Base-by-base conservation (phyloP, 2,888 invertebrate genomes). In the Falcaria lacertinaria region DNA sequence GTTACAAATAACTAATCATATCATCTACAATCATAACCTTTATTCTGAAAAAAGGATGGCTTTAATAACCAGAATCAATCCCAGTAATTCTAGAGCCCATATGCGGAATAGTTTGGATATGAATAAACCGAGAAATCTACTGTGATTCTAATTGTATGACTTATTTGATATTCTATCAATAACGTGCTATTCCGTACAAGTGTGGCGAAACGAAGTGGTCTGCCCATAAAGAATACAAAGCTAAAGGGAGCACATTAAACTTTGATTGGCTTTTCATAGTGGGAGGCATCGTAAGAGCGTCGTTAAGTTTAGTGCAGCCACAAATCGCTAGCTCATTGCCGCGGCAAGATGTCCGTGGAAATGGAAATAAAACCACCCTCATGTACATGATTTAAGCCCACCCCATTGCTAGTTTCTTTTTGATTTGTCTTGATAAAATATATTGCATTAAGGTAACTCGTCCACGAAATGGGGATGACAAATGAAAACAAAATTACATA, bases 191-290 rank as follows among this genome's bases (percentile, higher is more conserved):
- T 11, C 3, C 7, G 28, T 28, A 11, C 28, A 11, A 28, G 28
- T 57, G 52, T 57, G 52, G 48, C 48, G 48, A 50, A 45, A 51
- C 54, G 54, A 46, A 52, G 44, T 52, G 49, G 57, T 64, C 56
- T 64, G 56, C 64, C 62, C 64, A 66, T 66, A 65, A 64, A 69
- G 60, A 61, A 64, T 62, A 52, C 47, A 49, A 56, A 65, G 59
- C 65, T 71, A 66, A 74, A 64, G 62, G 67, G 67, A 52, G 56
- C 52, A 50, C 72, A 74, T 80, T 80, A 82, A 80, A 80, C 63
- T 83, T 82, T 83, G 80, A 85, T 83, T 80, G 75, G 69, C 69
- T 79, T 80, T 79, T 83, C 81, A 81, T 80, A 79, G 76, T 69
- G 69, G 59, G 58, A 63, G 55, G 69, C 66, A 64, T 51, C 65